A percentile compares a stretch with the other conserved stretches of the same genome.
Evolutionary conservation across 2,888 invertebrate species (phyloP).

Genomic region (Oxytorus armatus): DNA sequence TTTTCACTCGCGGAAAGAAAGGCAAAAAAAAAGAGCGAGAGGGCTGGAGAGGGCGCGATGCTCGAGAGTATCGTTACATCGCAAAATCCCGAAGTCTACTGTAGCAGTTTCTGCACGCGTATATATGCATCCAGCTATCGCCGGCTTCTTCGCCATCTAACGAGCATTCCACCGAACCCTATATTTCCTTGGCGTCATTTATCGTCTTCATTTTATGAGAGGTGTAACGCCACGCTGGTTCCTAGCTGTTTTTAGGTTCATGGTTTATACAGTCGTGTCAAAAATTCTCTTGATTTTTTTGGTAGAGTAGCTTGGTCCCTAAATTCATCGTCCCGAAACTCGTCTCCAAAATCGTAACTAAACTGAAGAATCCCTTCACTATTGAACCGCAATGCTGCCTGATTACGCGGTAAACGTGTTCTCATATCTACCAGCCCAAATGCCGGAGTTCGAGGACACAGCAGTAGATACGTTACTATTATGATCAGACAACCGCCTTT

Average conservation of each 20-base stretch:
- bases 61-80: neutral
- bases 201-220: constrained; percentile 44
- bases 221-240: neutral
- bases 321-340: no score
- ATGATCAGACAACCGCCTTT: no score
- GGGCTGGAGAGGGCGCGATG: neutral
- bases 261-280: neutral
- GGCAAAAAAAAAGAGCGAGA: constrained; percentile 17
- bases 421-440: no score
- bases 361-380: no score
- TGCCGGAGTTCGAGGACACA: no score
- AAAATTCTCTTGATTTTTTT: neutral
- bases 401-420: no score
- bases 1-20: constrained; percentile 65
- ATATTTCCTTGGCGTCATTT: constrained; percentile 32
- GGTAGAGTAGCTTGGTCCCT: no score
- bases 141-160: constrained; percentile 47
- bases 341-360: no score
- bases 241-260: neutral
- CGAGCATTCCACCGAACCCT: constrained; percentile 60
- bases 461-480: no score
- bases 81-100: neutral
- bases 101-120: neutral
- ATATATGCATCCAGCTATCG: neutral
- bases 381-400: no score